Conservation (phyloP, 2,113 vertebrate genomes). For the Eurystomus gularis region DNA sequence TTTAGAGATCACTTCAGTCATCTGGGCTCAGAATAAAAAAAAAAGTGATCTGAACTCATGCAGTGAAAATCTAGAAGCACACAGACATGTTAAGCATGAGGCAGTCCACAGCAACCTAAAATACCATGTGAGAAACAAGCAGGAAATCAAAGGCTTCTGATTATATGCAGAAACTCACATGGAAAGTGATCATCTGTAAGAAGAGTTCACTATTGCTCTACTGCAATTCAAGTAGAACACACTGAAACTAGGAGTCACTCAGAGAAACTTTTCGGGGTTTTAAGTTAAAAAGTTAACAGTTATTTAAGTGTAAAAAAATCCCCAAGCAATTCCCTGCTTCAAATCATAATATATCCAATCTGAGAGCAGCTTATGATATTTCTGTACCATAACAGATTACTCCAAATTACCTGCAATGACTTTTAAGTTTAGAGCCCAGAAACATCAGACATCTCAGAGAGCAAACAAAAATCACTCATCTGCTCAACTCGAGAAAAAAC, state of each 20-base stretch:
- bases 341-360: neutral
- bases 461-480: neutral
- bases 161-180: neutral
- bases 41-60: neutral
- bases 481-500: neutral
- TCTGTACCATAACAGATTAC: neutral
- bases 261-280: neutral
- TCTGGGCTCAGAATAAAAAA: neutral
- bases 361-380: neutral
- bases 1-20: neutral
- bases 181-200: neutral
- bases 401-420: neutral
- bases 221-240: neutral
- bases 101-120: neutral
- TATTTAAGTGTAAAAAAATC: neutral
- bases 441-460: neutral
- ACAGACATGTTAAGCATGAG: neutral
- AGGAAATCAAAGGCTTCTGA: neutral
- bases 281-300: neutral
- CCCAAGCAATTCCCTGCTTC: neutral
- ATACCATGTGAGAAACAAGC: neutral
- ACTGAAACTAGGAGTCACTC: neutral
- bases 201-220: neutral
- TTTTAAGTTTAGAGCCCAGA: neutral
- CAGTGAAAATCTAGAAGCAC: neutral